Conservation (phyloP, 2,113 vertebrate genomes). For the Laterallus jamaicensis region DNA sequence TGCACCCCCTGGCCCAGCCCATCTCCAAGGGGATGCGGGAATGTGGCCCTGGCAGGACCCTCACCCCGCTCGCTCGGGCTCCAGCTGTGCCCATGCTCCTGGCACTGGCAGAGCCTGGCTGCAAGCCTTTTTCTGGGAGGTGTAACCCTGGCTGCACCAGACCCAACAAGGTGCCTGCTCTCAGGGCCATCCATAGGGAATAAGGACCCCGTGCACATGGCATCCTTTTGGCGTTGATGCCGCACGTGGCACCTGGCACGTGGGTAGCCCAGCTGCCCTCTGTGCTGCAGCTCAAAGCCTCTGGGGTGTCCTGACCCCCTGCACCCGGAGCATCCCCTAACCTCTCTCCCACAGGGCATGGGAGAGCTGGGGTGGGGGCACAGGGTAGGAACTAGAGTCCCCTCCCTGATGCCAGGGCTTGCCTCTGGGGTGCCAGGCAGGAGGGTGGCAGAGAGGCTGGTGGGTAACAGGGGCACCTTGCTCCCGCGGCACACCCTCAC, state of each 20-base stretch:
- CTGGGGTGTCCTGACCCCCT: background rate
- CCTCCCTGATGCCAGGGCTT: background rate
- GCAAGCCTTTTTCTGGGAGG: background rate
- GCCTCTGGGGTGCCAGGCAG: background rate
- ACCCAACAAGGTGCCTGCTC: background rate
- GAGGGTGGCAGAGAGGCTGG: background rate
- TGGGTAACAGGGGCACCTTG: background rate
- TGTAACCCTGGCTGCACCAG: background rate
- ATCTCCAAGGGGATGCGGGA: constrained; percentile 39
- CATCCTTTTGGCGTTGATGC: accelerated
- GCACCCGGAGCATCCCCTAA: background rate
- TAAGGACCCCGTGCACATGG: background rate
- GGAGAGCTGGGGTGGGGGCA: accelerated
- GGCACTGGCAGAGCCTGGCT: background rate
- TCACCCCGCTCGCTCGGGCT: accelerated
- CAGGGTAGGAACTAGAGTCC: background rate
- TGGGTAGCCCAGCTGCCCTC: too few relatives aligned
- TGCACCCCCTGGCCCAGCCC: background rate
- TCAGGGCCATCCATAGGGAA: background rate
- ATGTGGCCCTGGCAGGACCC: background rate
- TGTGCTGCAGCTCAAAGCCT: background rate
- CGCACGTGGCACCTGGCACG: background rate
- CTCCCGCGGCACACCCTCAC: accelerated
- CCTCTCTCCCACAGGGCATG: background rate
- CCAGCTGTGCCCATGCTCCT: accelerated